Percentiles rank a stretch among this genome's conserved stretches.
Conservation (phyloP, 2,888 invertebrate genomes). For the Synergus laeviventris region DNA sequence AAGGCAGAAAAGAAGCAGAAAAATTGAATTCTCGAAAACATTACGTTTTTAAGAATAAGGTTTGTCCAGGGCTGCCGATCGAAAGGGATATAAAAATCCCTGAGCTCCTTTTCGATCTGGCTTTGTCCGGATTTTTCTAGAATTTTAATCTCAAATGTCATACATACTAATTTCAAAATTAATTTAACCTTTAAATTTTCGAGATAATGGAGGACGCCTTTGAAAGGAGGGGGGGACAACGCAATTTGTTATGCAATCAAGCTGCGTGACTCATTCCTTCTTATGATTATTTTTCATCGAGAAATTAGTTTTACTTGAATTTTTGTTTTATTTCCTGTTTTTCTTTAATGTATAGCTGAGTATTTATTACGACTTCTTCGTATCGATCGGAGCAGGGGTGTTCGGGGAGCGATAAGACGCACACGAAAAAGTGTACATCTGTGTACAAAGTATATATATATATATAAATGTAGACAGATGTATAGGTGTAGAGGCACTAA, state of each 20-base stretch:
- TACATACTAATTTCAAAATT: neutral
- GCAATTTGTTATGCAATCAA: slow-evolving; percentile 36
- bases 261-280: slow-evolving; percentile 18
- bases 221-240: neutral
- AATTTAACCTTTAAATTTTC: neutral
- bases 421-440: slow-evolving; percentile 12
- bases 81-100: neutral
- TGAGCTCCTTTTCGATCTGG: slow-evolving; percentile 16
- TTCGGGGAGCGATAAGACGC: slow-evolving; percentile 37
- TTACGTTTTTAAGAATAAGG: neutral
- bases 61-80: slow-evolving; percentile 11
- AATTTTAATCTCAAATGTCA: neutral
- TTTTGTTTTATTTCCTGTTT: neutral
- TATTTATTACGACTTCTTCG: neutral
- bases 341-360: neutral
- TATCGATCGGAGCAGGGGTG: slow-evolving; percentile 28
- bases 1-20: neutral
- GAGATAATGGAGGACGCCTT: neutral
- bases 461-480: slow-evolving; percentile 19
- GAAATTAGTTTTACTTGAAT: neutral
- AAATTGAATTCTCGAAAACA: neutral
- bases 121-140: neutral
- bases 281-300: neutral
- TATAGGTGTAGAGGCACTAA: neutral
- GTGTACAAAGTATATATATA: neutral